Evolutionary conservation across 2,888 invertebrate genomes (phyloP), one percentile per base, ranked within the genome.

Genomic region (Athrips mouffetella): DNA sequence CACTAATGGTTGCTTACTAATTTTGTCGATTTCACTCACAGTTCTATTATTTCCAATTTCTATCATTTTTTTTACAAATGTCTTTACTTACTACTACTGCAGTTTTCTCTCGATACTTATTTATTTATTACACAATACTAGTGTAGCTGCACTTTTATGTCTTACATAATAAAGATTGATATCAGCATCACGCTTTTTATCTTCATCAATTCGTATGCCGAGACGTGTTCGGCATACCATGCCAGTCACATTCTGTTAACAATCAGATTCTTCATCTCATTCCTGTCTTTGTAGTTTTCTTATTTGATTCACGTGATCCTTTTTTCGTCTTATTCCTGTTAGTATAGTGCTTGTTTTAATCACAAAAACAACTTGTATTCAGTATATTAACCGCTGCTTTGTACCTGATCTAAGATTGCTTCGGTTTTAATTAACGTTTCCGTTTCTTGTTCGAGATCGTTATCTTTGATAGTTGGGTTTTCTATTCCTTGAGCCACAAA

Each of bases 121-220:
- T 4, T 20, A 16, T 15, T 33, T 33, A 25, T 50, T 47, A 20
- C 47, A 31, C 40, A 47, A 47, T 11, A 29, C 39, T 39, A 48
- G 27, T 48, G 20, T 42, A 18, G 30, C 37, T 35, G 45, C 23
- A n/a, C 25, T 35, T 25, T 35, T 41, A 23, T 31, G 18, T 16
- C 31, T 52, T 39, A 16, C 39, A 58, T 58, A 55, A 49, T 52
- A 55, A 57, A 46, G 44, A 52, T 46, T 37, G n/a, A 23, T 37
- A 48, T 51, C 48, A 29, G 1, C n/a, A 16, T 13, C 37, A 46
- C 46, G 46, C 37, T 42, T 48, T 66, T 64, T 64, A 71, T 71
- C 71, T 65, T 79, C 77, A 77, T 76, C 72, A 72, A 73, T 77
- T 73, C 73, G 57, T 11, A 53, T 54, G 54, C 61, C 58, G n/a